Percentiles rank a stretch among this genome's conserved stretches.
phyloP scores from a whole-genome alignment of 2,797 vertebrate species.

The Kryptolebias ocellatus region DNA sequence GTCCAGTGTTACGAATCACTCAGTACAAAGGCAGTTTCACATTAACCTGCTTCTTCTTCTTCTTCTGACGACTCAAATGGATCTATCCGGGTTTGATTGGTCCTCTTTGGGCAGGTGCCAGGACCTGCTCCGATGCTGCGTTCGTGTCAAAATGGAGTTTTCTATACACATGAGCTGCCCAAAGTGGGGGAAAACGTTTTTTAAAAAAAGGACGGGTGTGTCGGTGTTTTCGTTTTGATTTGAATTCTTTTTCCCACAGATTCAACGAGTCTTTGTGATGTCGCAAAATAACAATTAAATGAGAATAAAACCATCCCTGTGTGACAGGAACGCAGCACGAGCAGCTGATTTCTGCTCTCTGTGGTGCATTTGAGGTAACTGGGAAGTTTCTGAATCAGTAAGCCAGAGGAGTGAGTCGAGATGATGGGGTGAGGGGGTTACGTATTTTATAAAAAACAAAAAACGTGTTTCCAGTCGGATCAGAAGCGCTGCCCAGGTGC shows the following conservation, averaged over 20 bases:
- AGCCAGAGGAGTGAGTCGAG: constrained; percentile 36
- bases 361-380: constrained; percentile 69
- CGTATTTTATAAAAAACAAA: background rate
- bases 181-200: constrained; percentile 9
- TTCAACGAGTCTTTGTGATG: constrained; percentile 12
- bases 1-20: constrained; percentile 76
- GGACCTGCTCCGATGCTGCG: constrained; percentile 50
- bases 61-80: constrained; percentile 60
- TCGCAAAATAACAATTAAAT: background rate
- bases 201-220: constrained; percentile 3
- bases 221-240: background rate
- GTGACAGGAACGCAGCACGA: constrained; percentile 59
- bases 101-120: constrained; percentile 67
- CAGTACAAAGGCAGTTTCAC: constrained; percentile 79
- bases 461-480: constrained; percentile 21
- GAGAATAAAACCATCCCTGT: constrained; percentile 3
- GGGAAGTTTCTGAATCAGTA: constrained; percentile 54
- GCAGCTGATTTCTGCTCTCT: constrained; percentile 22
- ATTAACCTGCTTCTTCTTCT: constrained; percentile 80
- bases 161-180: constrained; percentile 19
- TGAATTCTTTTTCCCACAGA: constrained; percentile 4
- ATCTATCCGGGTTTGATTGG: constrained; percentile 65
- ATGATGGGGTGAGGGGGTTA: constrained; percentile 8
- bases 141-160: constrained; percentile 38
- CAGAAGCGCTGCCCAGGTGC: constrained; percentile 48